Conservation (phyloP, 2,888 invertebrate genomes). For the Lasius platythorax region DNA sequence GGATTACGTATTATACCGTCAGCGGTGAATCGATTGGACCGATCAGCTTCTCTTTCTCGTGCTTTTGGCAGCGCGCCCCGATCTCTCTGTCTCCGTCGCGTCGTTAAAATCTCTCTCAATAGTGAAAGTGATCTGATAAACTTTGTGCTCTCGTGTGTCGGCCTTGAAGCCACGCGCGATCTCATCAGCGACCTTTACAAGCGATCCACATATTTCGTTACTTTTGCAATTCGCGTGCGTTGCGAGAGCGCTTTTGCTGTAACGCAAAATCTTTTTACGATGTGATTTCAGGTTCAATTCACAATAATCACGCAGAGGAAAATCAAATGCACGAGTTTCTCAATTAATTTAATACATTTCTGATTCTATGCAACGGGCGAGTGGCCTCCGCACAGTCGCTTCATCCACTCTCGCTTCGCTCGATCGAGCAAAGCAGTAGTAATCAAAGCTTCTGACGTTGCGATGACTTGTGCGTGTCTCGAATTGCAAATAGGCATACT, state of each 20-base stretch:
- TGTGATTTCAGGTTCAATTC: not conserved
- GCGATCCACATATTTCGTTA: constrained; percentile 34
- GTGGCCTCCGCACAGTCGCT: not conserved
- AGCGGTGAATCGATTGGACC: constrained; percentile 11
- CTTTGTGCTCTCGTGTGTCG: constrained; percentile 50
- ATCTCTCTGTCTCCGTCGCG: constrained; percentile 3
- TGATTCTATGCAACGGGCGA: not conserved
- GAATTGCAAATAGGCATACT: constrained; percentile 51
- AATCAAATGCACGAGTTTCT: not conserved
- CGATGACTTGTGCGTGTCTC: constrained; percentile 51
- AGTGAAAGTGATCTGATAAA: constrained; percentile 76
- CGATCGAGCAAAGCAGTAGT: constrained; percentile 32
- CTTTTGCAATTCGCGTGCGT: constrained; percentile 38
- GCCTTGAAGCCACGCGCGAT: constrained; percentile 60
- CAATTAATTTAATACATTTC: not conserved
- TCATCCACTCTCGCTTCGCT: constrained; percentile 30
- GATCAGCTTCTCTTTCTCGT: constrained; percentile 31
- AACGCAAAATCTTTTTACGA: not conserved
- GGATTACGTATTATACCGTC: constrained; percentile 52
- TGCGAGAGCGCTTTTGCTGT: constrained; percentile 23
- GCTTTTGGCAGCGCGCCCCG: constrained; percentile 24
- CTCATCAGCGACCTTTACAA: constrained; percentile 53
- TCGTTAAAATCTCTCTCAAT: constrained; percentile 64
- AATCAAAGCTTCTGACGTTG: constrained; percentile 47
- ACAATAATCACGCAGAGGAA: not conserved